Evolutionary conservation across 2,888 invertebrate species (phyloP), one percentile per base, ranked within the genome.

Genomic region (Brachypalpus laphriformis): DNA sequence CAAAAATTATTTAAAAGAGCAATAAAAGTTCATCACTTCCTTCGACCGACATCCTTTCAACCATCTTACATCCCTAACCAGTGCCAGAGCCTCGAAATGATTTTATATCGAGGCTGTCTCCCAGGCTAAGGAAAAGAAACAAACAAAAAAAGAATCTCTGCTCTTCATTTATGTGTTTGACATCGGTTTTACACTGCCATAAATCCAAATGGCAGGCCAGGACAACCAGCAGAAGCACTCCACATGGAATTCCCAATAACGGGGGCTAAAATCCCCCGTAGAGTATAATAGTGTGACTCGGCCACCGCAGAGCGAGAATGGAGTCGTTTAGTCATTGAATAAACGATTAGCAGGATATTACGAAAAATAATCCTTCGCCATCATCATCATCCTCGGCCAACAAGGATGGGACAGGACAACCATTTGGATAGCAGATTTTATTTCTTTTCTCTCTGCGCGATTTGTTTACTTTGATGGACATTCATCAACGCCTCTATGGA

Each of bases 261-360:
- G 40, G 6, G 11, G 7, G 20, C 42, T 61, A 18, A 54, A 61
- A 51, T 28, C 28, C 57, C 5, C 25, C 65, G 47, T 72, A 5
- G 25, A 25, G 25, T 25, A 42, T 63, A 65, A 51, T 42, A 51
- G 65, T 49, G 14, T 31, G 45, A 45, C 68, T 25, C 22, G 54
- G 45, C 42, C 47, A 63, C 66, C 11, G 22, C 16, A 51, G 11
- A 47, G 54, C 61, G 40, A 56, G 42, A 65, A 51, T 16, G 72
- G 54, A 63, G 56, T 65, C 83, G 74, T 63, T 78, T 75, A 74
- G 68, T 74, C 80, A 74, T 57, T 83, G 63, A 74, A 75, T 80
- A 83, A 83, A 83, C 74, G 78, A 83, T 83, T 80, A 83, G 74
- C 74, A 83, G 74, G 74, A 80, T 74, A 80, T 83, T 74, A 57